Evolutionary conservation across 2,113 vertebrate species (phyloP), one percentile per base, ranked within the genome.

Genomic region (Chamaetylas fuelleborni): DNA sequence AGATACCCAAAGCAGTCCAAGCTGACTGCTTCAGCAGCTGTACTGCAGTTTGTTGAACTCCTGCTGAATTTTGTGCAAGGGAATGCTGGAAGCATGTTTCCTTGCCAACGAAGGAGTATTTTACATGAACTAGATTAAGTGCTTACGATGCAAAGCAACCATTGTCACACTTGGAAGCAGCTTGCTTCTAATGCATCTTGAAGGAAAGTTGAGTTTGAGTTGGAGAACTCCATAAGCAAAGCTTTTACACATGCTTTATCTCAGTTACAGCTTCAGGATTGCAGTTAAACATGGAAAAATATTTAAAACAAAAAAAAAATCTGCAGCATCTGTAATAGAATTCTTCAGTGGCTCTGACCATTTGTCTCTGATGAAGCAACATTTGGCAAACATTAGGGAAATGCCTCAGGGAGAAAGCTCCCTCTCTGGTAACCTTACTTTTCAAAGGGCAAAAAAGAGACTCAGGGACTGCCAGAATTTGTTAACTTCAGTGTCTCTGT

Each of bases 331-430:
- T 64, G 10, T 84, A 84, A 34, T 18, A 72, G 23, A 38, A 73
- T 72, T 85, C 71, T 72, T 61, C 58, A 20, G 33, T 8, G 4
- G 22, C 48, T 92, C 62, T 85, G 70, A 69, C 45, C 57, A 56
- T 91, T 93, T 93, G 54, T 54, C 53, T 91, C 36, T 54, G 62
- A 93, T 45, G 54, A 77, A 93, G 45, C 28, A 80, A 61, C 50
- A 88, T 93, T 92, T 94, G 79, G 80, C 88, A 95, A 91, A 80
- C 23, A 58, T 72, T 66, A 94, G 29, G 29, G 45, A 90, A 94
- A 88, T 50, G 54, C 45, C 38, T 85, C 3, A 11, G 8, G 42
- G 66, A 26, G 65, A 83, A 95, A 76, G 6, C 15, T 93, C 19
- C 14, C n/a, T 60, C 43, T 67, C 61, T 64, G 28, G 33, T 69